phyloP scores from a whole-genome alignment of 2,113 vertebrate species.

The Psophia crepitans region DNA sequence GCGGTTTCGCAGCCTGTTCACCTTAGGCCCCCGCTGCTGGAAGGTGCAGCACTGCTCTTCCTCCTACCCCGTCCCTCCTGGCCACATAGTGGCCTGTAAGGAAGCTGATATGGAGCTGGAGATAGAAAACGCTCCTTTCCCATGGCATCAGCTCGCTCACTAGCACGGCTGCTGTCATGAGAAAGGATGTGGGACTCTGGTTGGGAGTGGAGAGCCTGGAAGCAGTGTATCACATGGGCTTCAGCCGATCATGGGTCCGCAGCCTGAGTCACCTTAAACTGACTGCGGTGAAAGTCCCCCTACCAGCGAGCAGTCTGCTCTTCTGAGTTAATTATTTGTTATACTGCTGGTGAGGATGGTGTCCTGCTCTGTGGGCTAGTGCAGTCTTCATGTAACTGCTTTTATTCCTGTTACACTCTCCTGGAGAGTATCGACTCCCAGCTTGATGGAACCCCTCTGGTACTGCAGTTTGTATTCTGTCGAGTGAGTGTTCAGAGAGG shows the following conservation, averaged over 20 bases:
- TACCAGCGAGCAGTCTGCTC: neutral
- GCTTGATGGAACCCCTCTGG: neutral
- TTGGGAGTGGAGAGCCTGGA: neutral
- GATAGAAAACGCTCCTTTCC: neutral
- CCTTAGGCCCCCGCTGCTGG: neutral
- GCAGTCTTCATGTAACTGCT: neutral
- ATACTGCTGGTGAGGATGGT: neutral
- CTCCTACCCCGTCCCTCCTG: neutral
- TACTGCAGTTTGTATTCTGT: neutral
- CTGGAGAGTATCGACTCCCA: neutral
- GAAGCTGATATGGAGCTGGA: neutral
- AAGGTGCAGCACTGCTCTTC: neutral
- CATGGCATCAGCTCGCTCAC: neutral
- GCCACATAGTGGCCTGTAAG: neutral
- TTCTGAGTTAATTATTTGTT: neutral
- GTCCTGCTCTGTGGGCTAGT: neutral
- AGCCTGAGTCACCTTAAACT: neutral
- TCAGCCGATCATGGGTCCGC: neutral
- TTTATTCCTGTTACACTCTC: neutral
- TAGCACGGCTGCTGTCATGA: rapidly evolving
- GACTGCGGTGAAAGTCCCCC: neutral
- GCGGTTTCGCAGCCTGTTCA: neutral
- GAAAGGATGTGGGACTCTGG: neutral
- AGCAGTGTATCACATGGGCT: rapidly evolving
- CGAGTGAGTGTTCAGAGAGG: neutral